phyloP scores from a whole-genome alignment of 2,797 vertebrate genomes.

The Moxostoma hubbsi region DNA sequence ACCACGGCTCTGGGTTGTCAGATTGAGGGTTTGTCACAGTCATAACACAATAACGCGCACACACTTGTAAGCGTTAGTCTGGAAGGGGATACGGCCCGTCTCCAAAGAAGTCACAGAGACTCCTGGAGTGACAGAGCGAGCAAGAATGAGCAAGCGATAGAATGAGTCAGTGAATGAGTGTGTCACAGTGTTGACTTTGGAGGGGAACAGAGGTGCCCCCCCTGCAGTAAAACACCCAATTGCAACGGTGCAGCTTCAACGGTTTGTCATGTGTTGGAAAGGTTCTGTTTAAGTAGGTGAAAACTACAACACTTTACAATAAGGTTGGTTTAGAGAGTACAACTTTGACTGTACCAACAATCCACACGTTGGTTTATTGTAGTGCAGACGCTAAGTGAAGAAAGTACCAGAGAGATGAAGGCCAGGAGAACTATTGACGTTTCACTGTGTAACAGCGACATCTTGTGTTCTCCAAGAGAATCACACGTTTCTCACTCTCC shows the following conservation, averaged over 20 bases:
- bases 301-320: too few relatives aligned
- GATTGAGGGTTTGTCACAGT: slow-evolving; percentile 25
- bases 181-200: too few relatives aligned
- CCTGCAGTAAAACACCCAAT: background rate
- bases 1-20: slow-evolving; percentile 23
- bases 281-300: too few relatives aligned
- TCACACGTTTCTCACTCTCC: background rate
- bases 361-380: too few relatives aligned
- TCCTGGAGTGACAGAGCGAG: too few relatives aligned
- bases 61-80: background rate
- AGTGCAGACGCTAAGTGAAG: background rate
- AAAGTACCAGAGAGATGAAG: background rate
- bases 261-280: too few relatives aligned
- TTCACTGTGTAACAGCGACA: slow-evolving; percentile 8
- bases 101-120: too few relatives aligned
- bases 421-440: background rate
- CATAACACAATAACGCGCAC: slow-evolving; percentile 2
- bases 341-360: too few relatives aligned
- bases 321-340: too few relatives aligned
- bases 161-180: too few relatives aligned
- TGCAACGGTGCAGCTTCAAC: background rate
- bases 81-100: slow-evolving; percentile 3
- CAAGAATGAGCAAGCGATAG: too few relatives aligned
- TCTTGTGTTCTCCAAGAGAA: slow-evolving; percentile 4
- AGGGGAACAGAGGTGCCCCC: background rate